Percentiles rank a stretch among this genome's conserved stretches.
phyloP scores from a whole-genome alignment of 1,140 invertebrate species.

The Archivesica marissinica region DNA sequence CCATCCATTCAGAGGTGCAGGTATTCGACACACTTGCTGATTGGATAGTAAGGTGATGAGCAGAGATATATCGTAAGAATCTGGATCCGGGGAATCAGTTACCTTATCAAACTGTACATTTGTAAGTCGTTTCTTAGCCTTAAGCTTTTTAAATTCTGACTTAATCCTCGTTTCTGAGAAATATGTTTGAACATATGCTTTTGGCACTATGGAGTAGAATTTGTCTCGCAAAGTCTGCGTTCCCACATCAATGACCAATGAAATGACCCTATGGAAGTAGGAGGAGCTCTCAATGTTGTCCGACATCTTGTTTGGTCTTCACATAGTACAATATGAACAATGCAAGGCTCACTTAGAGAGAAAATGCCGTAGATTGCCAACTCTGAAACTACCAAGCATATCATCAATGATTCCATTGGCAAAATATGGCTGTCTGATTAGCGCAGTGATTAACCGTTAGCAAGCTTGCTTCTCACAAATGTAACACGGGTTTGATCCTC shows the following conservation, averaged over 20 bases:
- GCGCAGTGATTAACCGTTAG: too few species aligned
- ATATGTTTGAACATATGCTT: neutral
- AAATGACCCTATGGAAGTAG: neutral
- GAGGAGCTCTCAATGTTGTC: neutral
- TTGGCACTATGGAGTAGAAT: neutral
- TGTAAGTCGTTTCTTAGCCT: neutral
- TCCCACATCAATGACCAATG: neutral
- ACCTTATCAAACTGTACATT: neutral
- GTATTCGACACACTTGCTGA: neutral
- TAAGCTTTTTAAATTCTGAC: neutral
- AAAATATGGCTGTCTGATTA: too few species aligned
- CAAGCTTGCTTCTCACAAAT: too few species aligned
- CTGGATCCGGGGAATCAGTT: neutral
- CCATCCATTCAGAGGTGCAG: neutral
- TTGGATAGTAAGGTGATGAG: neutral
- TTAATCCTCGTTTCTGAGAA: too few species aligned
- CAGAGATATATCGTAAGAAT: neutral
- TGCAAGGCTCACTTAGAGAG: too few species aligned
- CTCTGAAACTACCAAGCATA: too few species aligned
- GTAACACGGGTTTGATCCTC: too few species aligned
- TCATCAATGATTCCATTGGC: too few species aligned
- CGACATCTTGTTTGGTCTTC: conserved; percentile 10
- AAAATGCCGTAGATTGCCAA: too few species aligned
- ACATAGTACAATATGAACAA: too few species aligned
- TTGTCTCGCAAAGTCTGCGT: neutral